Evolutionary conservation across 1,140 invertebrate species (phyloP), one percentile per base, ranked within the genome.

Genomic region (Heliothis virescens): DNA sequence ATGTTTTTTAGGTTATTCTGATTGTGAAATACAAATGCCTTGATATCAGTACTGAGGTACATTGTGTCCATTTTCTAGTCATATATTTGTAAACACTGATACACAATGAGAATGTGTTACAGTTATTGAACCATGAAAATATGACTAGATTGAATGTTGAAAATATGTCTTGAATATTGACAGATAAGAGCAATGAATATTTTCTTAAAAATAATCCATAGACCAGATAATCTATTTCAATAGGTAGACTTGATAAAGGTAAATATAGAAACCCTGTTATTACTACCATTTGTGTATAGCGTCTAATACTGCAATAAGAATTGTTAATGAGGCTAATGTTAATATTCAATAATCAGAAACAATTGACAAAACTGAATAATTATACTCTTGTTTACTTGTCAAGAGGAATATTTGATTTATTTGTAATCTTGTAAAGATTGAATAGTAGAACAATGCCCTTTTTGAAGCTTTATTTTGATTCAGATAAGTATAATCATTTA

Each of bases 361-460:
- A 41, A 9, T 9, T 41, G 34, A 41, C 34, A 41, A 41, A 9
- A 41, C 34, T 9, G 5, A 41, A 7, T 41, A 5, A 41, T 41
- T 5, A 41, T 41, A 9, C 9, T 41, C 9, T 9, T 41, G 34
- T 41, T 5, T 29, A 3, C 57, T 60, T 26, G 21, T 26, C 1
- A 26, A 26, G 21, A 26, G 2, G 21, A 26, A 26, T 26, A 26
- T 26, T 26, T 26, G 21, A 26, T 26, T 26, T 60, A 26, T 26
- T 57, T 16, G 11, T 26, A 60, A 60, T 29, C 12, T 3, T 60
- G 12, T 60, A 60, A 60, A 26, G 11, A 26, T 60, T 60, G 11
- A 29, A 13, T 60, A 60, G 21, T 60, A 67, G 63, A 9, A 48
- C 63, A 67, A 21, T 67, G 11, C 63, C 63, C 63, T 67, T 16